These are phyloP conservation scores for Dipus sagitta DNA, from an alignment of 2,797 vertebrate genomes.

Conservation along the genomic window DNA sequence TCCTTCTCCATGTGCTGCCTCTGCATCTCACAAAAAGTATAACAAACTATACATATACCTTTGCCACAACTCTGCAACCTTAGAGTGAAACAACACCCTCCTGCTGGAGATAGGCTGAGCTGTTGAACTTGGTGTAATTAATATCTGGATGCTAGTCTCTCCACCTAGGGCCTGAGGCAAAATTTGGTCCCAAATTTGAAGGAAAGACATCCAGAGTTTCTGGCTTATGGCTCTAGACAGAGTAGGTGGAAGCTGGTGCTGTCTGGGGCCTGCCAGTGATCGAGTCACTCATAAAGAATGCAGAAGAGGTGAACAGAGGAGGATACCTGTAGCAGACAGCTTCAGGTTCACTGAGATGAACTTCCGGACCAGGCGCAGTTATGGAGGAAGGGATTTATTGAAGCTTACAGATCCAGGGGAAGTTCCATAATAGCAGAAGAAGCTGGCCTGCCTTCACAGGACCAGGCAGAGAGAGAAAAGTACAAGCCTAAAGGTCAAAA, in stretches of 20 bases:
- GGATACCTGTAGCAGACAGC: too few relatives aligned
- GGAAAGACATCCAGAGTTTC: constrained; percentile 85
- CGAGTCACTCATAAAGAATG: too few relatives aligned
- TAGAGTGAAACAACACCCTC: constrained; percentile 76
- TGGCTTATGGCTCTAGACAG: constrained; percentile 82
- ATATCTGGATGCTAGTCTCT: constrained; percentile 64
- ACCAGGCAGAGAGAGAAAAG: too few relatives aligned
- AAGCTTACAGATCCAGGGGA: too few relatives aligned
- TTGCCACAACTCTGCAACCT: constrained; percentile 86
- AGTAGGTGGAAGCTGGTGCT: not conserved
- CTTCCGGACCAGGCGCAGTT: too few relatives aligned
- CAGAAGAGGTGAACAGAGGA: too few relatives aligned
- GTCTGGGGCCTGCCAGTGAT: too few relatives aligned
- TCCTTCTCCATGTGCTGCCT: constrained; percentile 89
- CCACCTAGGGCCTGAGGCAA: constrained; percentile 77
- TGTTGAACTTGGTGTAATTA: not conserved
- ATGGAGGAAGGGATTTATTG: too few relatives aligned
- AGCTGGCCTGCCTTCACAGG: too few relatives aligned
- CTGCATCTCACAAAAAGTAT: constrained; percentile 91
- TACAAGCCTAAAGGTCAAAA: too few relatives aligned
- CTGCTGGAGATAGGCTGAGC: not conserved
- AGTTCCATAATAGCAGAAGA: too few relatives aligned
- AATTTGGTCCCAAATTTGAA: constrained; percentile 90
- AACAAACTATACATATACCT: constrained; percentile 95
- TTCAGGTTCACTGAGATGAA: too few relatives aligned